These are phyloP conservation scores for Uria aalge DNA, from an alignment of 2,113 vertebrate genomes.

Conservation along the genomic window DNA sequence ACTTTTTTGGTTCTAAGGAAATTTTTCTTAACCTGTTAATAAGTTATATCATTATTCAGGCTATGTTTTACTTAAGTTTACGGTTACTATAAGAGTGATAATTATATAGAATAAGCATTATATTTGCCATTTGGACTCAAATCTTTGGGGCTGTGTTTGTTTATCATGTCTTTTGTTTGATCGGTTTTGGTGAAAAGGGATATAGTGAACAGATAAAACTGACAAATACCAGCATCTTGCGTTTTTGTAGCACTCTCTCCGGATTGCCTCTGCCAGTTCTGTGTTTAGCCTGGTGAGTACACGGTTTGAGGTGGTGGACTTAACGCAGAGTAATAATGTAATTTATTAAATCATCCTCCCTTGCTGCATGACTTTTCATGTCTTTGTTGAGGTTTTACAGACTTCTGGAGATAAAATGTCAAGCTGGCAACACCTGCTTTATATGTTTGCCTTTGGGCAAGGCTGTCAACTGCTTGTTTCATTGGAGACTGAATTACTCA, in stretches of 20 bases:
- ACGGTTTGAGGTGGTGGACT: background rate
- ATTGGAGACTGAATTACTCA: background rate
- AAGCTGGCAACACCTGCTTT: background rate
- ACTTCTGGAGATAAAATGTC: background rate
- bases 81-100: background rate
- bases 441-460: background rate
- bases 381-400: background rate
- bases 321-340: background rate
- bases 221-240: background rate
- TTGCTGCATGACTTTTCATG: background rate
- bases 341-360: background rate
- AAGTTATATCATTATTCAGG: background rate
- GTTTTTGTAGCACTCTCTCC: background rate
- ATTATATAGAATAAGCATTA: background rate
- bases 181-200: background rate
- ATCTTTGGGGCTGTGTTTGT: background rate
- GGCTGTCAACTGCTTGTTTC: background rate
- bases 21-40: background rate
- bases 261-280: background rate
- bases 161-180: background rate
- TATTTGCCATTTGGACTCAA: background rate
- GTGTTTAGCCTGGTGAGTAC: background rate
- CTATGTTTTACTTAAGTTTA: background rate
- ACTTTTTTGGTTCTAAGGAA: background rate
- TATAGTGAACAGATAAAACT: background rate